phyloP scores from a whole-genome alignment of 2,797 vertebrate species.

The Scomberomorus guttatus region DNA sequence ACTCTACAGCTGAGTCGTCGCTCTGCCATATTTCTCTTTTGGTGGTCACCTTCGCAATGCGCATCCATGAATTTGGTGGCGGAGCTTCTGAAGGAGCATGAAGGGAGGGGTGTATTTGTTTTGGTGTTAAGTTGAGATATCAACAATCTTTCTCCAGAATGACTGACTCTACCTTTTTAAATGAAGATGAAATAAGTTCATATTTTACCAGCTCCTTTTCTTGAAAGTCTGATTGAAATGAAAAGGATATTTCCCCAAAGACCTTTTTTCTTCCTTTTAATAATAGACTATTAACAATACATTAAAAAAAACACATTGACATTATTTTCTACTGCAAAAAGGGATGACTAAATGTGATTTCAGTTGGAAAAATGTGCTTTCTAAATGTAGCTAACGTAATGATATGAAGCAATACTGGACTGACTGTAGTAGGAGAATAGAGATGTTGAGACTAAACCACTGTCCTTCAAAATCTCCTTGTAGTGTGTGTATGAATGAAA shows the following conservation, averaged over 20 bases:
- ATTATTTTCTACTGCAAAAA: background rate
- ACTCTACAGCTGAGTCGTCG: too few relatives aligned
- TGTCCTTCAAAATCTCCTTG: background rate
- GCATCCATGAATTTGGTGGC: too few relatives aligned
- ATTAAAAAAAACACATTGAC: too few relatives aligned
- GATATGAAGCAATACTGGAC: constrained; percentile 46
- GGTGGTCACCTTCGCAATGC: too few relatives aligned
- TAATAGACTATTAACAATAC: background rate
- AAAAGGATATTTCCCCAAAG: too few relatives aligned
- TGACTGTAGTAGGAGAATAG: background rate
- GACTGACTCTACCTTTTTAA: too few relatives aligned
- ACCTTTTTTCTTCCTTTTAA: background rate
- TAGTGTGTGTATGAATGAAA: constrained; percentile 3
- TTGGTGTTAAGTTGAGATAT: too few relatives aligned
- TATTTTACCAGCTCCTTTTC: constrained; percentile 27
- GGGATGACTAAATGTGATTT: background rate
- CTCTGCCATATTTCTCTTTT: too few relatives aligned
- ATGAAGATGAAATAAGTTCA: background rate
- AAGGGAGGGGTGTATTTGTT: too few relatives aligned
- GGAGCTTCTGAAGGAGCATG: too few relatives aligned
- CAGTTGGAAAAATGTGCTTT: constrained; percentile 13
- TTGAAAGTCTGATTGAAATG: background rate
- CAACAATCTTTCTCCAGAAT: too few relatives aligned
- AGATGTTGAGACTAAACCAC: constrained; percentile 5
- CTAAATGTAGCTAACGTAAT: constrained; percentile 17